Evolutionary conservation across 2,888 invertebrate genomes (phyloP).

Genomic region (Zhuqinia jingwanae): DNA sequence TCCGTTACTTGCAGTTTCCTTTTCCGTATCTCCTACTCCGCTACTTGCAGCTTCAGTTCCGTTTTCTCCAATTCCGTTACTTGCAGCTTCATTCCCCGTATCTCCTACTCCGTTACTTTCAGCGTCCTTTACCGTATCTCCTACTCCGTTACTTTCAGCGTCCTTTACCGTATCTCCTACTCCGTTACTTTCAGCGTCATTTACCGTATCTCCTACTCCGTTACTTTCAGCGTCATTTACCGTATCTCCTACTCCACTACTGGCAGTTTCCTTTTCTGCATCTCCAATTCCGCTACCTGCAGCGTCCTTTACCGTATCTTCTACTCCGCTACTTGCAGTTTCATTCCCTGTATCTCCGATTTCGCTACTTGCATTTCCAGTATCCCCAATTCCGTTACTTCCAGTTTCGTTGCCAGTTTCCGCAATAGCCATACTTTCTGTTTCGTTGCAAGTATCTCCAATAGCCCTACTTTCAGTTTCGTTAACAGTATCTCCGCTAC

Average conservation of each 20-base stretch:
- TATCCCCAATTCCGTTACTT: background rate
- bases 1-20: background rate
- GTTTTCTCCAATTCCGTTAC: too few relatives aligned
- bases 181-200: background rate
- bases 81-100: too few relatives aligned
- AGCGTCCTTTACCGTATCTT: background rate
- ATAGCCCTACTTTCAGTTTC: too few relatives aligned
- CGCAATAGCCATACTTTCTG: background rate
- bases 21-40: background rate
- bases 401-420: background rate
- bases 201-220: background rate
- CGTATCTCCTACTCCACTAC: background rate
- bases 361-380: background rate
- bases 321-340: background rate
- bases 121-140: constrained; percentile 7
- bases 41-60: background rate
- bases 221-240: background rate
- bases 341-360: background rate
- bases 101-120: background rate
- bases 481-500: too few relatives aligned
- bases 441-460: background rate
- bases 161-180: background rate
- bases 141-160: background rate
- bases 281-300: background rate
- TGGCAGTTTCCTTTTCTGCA: background rate